Base-by-base conservation (phyloP, 2,113 vertebrate species). In the Crotophaga sulcirostris region DNA sequence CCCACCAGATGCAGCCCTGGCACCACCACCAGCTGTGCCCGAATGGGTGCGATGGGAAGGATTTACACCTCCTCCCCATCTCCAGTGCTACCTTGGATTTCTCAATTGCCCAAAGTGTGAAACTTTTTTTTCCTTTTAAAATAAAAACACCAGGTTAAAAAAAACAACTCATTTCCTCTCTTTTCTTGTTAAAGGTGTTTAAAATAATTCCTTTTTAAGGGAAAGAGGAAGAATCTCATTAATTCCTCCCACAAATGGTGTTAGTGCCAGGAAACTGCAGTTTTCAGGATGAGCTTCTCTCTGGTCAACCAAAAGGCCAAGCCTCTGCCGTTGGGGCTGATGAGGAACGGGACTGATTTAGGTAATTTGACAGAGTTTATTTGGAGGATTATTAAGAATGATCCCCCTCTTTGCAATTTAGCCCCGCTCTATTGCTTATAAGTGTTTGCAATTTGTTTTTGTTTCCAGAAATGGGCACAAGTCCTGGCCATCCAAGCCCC, bases 211-310 rank as follows among this genome's bases (percentile, higher is more conserved):
- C 18, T 85, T 83, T 95, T 84, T 0, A 13, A 66, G 49, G 33
- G 72, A 69, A 96, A 86, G 82, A 80, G 87, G 78, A 96, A 97
- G 87, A 95, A 88, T 77, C 82, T 94, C 58, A 93, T 94, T 90
- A 96, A 93, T 90, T 88, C 85, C 82, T 88, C 52, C 75, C 75
- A 90, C 44, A 83, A 93, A 92, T n/a, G 33, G 52, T 77, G 18
- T 74, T 67, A 67, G 64, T 0, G 11, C 76, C 76, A 93, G 90
- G 68, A 93, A 96, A 88, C 55, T 28, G 25, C 72, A 72, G 40
- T 78, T 93, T 88, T 80, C 64, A 84, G 60, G 73, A 67, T 3
- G 6, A 73, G 69, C 74, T 33, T 77, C 54, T 87, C 60, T 87
- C 60, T 70, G 68, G 51, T 52, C 83, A 86, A 68, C 69, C 14